Percentiles rank a stretch among this genome's conserved stretches.
phyloP scores from a whole-genome alignment of 2,888 invertebrate genomes.

The Caenorhabditis angaria region DNA sequence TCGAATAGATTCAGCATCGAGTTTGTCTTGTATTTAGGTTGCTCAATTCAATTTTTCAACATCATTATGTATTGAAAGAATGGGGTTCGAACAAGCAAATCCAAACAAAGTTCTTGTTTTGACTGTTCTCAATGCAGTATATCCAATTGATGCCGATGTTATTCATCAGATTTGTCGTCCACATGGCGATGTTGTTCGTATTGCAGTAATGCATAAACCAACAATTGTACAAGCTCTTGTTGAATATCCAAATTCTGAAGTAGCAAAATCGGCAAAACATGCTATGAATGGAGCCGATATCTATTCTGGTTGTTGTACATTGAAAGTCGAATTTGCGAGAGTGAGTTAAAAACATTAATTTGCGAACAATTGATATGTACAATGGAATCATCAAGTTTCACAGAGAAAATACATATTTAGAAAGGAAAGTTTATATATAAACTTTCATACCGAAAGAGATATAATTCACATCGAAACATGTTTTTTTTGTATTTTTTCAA shows the following conservation, averaged over 20 bases:
- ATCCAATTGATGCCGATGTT: conserved; percentile 92
- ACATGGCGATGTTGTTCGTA: conserved; percentile 92
- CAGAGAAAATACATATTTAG: no score
- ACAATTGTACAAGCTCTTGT: conserved; percentile 61
- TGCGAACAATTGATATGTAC: no score
- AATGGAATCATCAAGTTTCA: no score
- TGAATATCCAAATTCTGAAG: conserved; percentile 88
- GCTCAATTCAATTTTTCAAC: conserved; percentile 74
- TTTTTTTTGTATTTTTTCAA: no score
- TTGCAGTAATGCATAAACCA: conserved; percentile 80
- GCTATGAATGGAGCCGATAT: conserved; percentile 97
- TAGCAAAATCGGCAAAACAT: conserved; percentile 91
- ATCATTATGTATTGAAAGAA: conserved; percentile 55
- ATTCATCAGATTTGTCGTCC: conserved; percentile 95
- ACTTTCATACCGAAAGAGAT: no score
- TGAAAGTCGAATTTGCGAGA: conserved; percentile 99
- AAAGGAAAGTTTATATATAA: no score
- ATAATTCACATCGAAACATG: no score
- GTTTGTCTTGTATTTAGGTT: conserved; percentile 42
- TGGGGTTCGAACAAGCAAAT: conserved; percentile 77
- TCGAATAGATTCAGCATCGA: neutral
- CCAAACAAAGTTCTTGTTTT: conserved; percentile 96
- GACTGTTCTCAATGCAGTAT: conserved; percentile 96
- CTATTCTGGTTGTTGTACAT: conserved; percentile 97
- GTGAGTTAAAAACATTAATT: conserved; percentile 76